Percentiles rank a stretch among this genome's conserved stretches.
Conservation (phyloP, 1,140 invertebrate genomes). For the Drosophila micromelanica region DNA sequence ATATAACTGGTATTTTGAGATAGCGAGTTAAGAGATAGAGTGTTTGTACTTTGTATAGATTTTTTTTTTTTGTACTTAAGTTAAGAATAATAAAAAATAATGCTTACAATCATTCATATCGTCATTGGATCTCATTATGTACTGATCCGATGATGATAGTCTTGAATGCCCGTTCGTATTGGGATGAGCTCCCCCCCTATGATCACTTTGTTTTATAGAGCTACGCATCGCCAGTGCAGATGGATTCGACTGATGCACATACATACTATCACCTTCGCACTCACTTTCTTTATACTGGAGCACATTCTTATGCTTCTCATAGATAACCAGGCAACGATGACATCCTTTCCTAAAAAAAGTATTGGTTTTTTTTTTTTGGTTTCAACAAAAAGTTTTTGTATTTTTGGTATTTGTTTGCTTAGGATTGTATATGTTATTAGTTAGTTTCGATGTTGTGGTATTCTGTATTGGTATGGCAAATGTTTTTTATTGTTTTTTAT, state of each 20-base stretch:
- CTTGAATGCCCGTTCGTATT: constrained; percentile 85
- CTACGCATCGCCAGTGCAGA: constrained; percentile 85
- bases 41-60: constrained; percentile 56
- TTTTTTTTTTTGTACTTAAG: constrained; percentile 61
- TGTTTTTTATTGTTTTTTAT: background rate
- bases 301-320: constrained; percentile 95
- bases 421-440: constrained; percentile 37
- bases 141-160: constrained; percentile 85
- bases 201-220: constrained; percentile 84
- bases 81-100: constrained; percentile 78
- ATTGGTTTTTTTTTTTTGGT: constrained; percentile 76
- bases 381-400: constrained; percentile 75
- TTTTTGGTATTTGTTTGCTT: constrained; percentile 50
- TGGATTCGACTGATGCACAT: constrained; percentile 85
- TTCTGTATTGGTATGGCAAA: background rate
- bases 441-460: constrained; percentile 14
- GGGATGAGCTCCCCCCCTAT: constrained; percentile 85
- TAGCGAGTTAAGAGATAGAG: constrained; percentile 79
- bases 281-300: constrained; percentile 98
- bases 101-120: constrained; percentile 85
- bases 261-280: constrained; percentile 87
- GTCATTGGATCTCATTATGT: constrained; percentile 85
- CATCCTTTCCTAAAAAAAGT: constrained; percentile 86
- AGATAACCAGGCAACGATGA: constrained; percentile 95
- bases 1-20: constrained; percentile 75